Percentiles rank a stretch among this genome's conserved stretches.
Conservation (phyloP, 2,113 vertebrate species). For the Chaenocephalus aceratus region DNA sequence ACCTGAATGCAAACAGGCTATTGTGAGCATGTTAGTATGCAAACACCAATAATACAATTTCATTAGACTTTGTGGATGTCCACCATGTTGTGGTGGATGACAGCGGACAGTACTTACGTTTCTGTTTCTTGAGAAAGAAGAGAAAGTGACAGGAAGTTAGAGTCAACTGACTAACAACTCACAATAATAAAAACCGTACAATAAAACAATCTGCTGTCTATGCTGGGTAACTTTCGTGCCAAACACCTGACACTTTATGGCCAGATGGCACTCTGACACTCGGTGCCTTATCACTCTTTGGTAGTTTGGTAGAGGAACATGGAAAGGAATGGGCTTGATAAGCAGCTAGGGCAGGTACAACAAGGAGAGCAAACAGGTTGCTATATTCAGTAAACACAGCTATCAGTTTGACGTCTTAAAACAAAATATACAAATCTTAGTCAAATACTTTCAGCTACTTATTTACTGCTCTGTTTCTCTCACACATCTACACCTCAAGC, state of each 20-base stretch:
- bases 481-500: neutral
- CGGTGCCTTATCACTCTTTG: constrained; percentile 41
- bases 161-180: neutral
- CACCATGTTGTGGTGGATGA: too few species aligned
- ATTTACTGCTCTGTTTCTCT: neutral
- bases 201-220: constrained; percentile 15
- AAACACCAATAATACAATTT: too few species aligned
- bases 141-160: neutral
- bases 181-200: constrained; percentile 20
- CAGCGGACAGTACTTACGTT: too few species aligned
- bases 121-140: neutral
- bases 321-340: constrained; percentile 62
- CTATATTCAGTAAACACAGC: constrained; percentile 5
- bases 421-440: constrained; percentile 12
- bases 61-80: too few species aligned
- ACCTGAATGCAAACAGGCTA: too few species aligned
- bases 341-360: constrained; percentile 38
- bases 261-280: constrained; percentile 17
- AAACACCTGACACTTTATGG: constrained; percentile 56
- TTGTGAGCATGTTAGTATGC: too few species aligned
- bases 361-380: constrained; percentile 67
- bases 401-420: constrained; percentile 1
- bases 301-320: constrained; percentile 45
- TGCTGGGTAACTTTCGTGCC: neutral
- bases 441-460: constrained; percentile 10